phyloP scores from a whole-genome alignment of 1,140 invertebrate species.

The Leptinotarsa undecemlineata region DNA sequence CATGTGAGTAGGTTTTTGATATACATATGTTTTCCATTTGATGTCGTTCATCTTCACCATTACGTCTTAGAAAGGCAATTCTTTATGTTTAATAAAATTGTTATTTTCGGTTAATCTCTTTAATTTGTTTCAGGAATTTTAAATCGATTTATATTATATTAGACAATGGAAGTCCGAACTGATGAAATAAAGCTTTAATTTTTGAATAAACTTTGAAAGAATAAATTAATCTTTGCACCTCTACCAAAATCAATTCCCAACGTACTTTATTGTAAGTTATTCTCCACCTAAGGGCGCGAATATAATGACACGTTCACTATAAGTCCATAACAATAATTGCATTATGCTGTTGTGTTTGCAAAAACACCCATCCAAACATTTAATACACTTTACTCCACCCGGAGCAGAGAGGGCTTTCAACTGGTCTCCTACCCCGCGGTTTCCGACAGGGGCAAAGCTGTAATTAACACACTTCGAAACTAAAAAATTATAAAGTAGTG shows the following conservation, averaged over 20 bases:
- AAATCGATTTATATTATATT: no score
- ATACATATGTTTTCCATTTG: no score
- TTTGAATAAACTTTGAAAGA: no score
- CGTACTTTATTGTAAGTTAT: slow-evolving; percentile 3
- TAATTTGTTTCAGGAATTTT: no score
- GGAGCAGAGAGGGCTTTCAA: not conserved
- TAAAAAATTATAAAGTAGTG: slow-evolving; percentile 14
- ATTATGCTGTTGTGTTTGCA: slow-evolving; percentile 24
- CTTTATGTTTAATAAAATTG: no score
- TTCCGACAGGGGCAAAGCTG: slow-evolving; percentile 1
- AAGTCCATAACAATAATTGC: slow-evolving; percentile 28
- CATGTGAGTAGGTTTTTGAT: no score
- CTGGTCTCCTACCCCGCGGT: slow-evolving; percentile 18
- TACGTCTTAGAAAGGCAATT: no score
- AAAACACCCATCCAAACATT: slow-evolving; percentile 20
- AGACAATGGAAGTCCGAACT: no score
- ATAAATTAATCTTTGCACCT: not conserved
- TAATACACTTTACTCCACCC: slow-evolving; percentile 13
- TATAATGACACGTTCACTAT: slow-evolving; percentile 23
- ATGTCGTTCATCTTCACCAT: no score
- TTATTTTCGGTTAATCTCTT: no score
- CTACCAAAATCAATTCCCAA: not conserved
- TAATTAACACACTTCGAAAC: slow-evolving; percentile 29
- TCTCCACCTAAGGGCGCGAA: slow-evolving; percentile 5
- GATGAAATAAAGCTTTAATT: no score